Evolutionary conservation across 2,888 invertebrate genomes (phyloP).

Genomic region (Drymonia ruficornis): DNA sequence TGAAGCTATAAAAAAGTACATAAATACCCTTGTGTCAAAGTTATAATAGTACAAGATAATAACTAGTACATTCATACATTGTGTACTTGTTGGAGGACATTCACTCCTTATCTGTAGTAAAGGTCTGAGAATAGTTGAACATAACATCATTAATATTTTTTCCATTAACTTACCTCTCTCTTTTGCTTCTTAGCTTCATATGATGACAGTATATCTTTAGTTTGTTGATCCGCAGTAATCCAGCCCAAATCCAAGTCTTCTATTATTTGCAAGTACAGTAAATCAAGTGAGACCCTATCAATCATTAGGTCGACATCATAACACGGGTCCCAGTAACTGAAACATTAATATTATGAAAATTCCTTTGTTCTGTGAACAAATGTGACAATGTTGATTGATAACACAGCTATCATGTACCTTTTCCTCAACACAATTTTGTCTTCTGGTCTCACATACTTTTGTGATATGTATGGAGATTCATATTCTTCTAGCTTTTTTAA

Average conservation of each 20-base stretch:
- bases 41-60: too few relatives aligned
- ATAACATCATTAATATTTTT: neutral
- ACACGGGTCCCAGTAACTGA: slow-evolving; percentile 94
- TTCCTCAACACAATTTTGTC: slow-evolving; percentile 94
- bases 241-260: slow-evolving; percentile 95
- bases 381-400: slow-evolving; percentile 7
- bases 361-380: neutral
- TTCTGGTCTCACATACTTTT: slow-evolving; percentile 89
- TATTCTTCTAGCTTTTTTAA: slow-evolving; percentile 97
- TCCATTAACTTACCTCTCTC: slow-evolving; percentile 86
- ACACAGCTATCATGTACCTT: slow-evolving; percentile 80
- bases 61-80: neutral
- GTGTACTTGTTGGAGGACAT: neutral
- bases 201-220: slow-evolving; percentile 87
- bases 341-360: slow-evolving; percentile 38
- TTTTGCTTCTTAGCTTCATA: slow-evolving; percentile 92
- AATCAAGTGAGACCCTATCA: slow-evolving; percentile 92
- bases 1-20: too few relatives aligned
- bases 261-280: slow-evolving; percentile 94
- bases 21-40: too few relatives aligned
- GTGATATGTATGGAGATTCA: slow-evolving; percentile 98
- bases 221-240: slow-evolving; percentile 90
- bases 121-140: slow-evolving; percentile 1
- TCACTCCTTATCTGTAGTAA: neutral
- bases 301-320: slow-evolving; percentile 93